A percentile compares a stretch with the other conserved stretches of the same genome.
Evolutionary conservation across 2,888 invertebrate species (phyloP).

Genomic region (Eutolmus rufibarbis): DNA sequence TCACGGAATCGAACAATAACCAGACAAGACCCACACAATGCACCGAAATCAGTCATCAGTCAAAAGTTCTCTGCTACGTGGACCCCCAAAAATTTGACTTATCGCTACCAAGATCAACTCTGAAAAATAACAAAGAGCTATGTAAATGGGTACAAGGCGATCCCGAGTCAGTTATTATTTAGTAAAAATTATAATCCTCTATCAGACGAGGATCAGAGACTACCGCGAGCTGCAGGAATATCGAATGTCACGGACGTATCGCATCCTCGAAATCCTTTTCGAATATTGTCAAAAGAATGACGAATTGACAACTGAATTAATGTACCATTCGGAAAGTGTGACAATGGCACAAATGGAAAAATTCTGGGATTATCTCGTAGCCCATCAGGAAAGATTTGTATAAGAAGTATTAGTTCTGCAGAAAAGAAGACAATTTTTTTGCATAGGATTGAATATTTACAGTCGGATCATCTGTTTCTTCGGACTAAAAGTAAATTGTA

Average conservation of each 20-base stretch:
- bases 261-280: background rate
- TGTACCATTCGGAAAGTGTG: background rate
- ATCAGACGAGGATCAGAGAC: slow-evolving; percentile 19
- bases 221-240: slow-evolving; percentile 5
- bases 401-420: background rate
- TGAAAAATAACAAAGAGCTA: background rate
- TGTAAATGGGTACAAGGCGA: slow-evolving; percentile 16
- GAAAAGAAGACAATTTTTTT: background rate
- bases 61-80: background rate
- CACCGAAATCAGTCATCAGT: slow-evolving; percentile 15
- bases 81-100: slow-evolving; percentile 14
- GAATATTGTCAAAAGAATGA: slow-evolving; percentile 24
- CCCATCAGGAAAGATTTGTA: background rate
- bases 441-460: background rate
- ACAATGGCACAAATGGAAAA: background rate
- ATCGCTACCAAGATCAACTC: slow-evolving; percentile 3
- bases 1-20: background rate
- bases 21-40: background rate
- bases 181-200: slow-evolving; percentile 27
- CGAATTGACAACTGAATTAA: slow-evolving; percentile 35
- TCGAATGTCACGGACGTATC: slow-evolving; percentile 1
- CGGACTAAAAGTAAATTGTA: background rate
- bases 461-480: background rate
- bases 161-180: slow-evolving; percentile 12
- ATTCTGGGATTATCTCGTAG: background rate